Evolutionary conservation across 2,888 invertebrate species (phyloP), one percentile per base, ranked within the genome.

Genomic region (Chelonus formosanus): DNA sequence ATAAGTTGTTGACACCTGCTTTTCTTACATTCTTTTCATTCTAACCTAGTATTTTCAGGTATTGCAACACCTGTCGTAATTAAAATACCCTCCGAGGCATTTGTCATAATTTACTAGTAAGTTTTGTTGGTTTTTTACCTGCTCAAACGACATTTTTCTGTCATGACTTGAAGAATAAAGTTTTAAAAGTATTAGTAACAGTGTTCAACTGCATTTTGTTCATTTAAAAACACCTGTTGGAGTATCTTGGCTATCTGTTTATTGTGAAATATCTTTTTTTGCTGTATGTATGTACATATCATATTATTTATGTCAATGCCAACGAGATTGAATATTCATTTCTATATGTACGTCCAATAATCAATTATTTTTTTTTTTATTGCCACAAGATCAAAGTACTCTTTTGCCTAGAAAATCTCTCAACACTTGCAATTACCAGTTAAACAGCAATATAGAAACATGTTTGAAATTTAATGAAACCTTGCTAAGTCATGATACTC

Each of bases 281-380:
- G 20, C 20, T 20, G 20, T 20, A 20, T 20, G 20, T 20, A 20
- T 20, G 20, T 20, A 20, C 20, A 20, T 20, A 20, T 20, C 2
- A 20, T 20, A 20, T 20, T 20, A 59, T 59, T 35, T 20, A 59
- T 59, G 59, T 59, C 59, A 59, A 59, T 59, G 59, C 48, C 59
- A 34, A 10, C n/a, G 10, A 47, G 31, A 59, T 58, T 32, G 20
- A 6, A 31, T 43, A 36, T 43, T 5, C 40, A 20, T 36, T 43
- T 55, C 5, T 48, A 10, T 48, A 48, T n/a, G 7, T n/a, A 45
- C n/a, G n/a, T 8, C 35, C 32, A 54, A 36, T 55, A 35, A 55
- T 55, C 10, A 45, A 57, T 32, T 43, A 57, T 20, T 44, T 57
- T 55, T 57, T 45, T 43, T 32, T 34, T 32, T 31, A 34, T 48